Evolutionary conservation across 1,140 invertebrate species (phyloP), one percentile per base, ranked within the genome.

Genomic region (Sinonovacula constricta): DNA sequence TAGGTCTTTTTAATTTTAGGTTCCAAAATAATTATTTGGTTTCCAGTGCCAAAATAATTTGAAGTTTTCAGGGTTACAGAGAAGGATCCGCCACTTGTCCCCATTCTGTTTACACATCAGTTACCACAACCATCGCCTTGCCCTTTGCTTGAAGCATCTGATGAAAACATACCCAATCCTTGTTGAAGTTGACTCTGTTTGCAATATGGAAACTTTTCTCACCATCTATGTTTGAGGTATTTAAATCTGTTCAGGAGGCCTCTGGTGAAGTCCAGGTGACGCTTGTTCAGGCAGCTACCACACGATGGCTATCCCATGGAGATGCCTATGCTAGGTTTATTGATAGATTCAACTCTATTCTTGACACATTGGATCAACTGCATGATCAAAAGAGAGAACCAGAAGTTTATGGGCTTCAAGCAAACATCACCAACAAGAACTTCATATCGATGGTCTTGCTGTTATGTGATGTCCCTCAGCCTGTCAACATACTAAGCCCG

Each of bases 231-330:
- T 57, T 57, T 22, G 22, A 24, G 10, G 56, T 57, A 22, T 57
- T 57, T 24, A n/a, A 57, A 24, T 12, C 7, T 57, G 51, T 70
- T 7, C 67, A 70, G 67, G 28, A 31, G 14, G 53, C 54, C 10
- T 71, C 34, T 34, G 33, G 34, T 3, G 34, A 34, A 12, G 60
- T 31, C 36, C 26, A 60, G 15, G 22, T 71, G 0, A 39, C 36
- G 0, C 22, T 71, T 18, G 54, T 59, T 31, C 54, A 34, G 45
- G 68, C 54, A 39, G 68, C 68, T 34, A 56, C 68, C 12, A 71
- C 68, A 10, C n/a, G 68, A 30, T 71, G 68, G 68, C 60, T 71
- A 30, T 71, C 68, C 18, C 68, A 71, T 71, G 68, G 68, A 0
- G 26, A 3, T 49, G 68, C 68, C 7, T 71, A 56, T 57, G n/a